Evolutionary conservation across 2,888 invertebrate genomes (phyloP).

Genomic region (Archaeoteleia sp.): DNA sequence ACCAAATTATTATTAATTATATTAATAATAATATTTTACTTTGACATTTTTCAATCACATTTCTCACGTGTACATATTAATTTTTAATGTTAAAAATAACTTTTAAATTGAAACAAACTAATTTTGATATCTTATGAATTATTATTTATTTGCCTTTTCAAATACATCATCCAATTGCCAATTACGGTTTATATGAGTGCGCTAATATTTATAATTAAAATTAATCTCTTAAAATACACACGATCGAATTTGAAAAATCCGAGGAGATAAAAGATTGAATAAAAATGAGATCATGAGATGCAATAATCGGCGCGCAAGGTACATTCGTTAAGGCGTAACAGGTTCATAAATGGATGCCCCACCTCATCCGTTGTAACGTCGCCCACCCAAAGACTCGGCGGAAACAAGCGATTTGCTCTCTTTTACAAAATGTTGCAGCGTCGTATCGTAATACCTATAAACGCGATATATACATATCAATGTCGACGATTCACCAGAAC

Average conservation of each 20-base stretch:
- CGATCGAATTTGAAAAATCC: constrained; percentile 32
- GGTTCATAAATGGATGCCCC: constrained; percentile 72
- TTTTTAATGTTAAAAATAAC: too few species aligned
- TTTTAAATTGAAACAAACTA: too few species aligned
- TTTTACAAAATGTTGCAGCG: constrained; percentile 63
- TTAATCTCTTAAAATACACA: too few species aligned
- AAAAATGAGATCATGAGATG: constrained; percentile 45
- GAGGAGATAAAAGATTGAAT: constrained; percentile 31
- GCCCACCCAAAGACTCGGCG: constrained; percentile 63
- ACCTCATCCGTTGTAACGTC: constrained; percentile 72
- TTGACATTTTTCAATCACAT: too few species aligned
- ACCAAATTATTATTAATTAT: too few species aligned
- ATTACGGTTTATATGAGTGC: too few species aligned
- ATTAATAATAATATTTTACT: too few species aligned
- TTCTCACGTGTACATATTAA: too few species aligned
- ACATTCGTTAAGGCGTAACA: constrained; percentile 64
- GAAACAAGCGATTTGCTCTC: constrained; percentile 71
- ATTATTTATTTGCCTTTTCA: too few species aligned
- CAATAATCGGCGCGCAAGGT: constrained; percentile 44
- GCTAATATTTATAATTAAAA: too few species aligned
- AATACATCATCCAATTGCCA: too few species aligned
- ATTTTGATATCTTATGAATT: too few species aligned
- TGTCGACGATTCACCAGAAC: constrained; percentile 41
- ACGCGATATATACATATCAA: constrained; percentile 33
- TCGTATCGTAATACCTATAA: constrained; percentile 56